These are phyloP conservation scores for Chionoecetes opilio DNA, from an alignment of 1,140 invertebrate species.

Conservation along the genomic window DNA sequence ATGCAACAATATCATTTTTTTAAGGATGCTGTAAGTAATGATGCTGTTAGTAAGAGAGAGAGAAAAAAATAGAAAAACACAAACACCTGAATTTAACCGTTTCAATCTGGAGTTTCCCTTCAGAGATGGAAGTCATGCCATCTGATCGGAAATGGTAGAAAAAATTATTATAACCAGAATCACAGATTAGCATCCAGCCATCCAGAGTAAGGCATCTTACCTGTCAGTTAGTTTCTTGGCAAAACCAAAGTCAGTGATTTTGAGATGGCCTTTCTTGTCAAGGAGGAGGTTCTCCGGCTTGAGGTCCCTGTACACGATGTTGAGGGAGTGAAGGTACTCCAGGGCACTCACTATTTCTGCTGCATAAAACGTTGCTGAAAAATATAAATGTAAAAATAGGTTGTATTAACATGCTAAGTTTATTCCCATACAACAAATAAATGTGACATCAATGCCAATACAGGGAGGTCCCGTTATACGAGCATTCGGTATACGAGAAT, in stretches of 20 bases:
- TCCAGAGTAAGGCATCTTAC: conserved; percentile 82
- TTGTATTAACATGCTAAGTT: background rate
- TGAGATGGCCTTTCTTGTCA: conserved; percentile 96
- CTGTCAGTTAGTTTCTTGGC: conserved; percentile 96
- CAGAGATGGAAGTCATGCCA: no score
- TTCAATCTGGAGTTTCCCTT: no score
- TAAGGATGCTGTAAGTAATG: no score
- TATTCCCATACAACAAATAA: background rate
- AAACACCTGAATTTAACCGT: no score
- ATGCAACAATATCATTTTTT: no score
- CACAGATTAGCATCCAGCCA: background rate
- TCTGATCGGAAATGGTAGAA: no score
- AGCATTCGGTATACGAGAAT: no score
- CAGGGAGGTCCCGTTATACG: no score
- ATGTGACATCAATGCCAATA: background rate
- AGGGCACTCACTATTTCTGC: conserved; percentile 96
- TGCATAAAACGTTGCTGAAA: conserved; percentile 93
- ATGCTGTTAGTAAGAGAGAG: no score
- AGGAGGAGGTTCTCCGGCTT: conserved; percentile 97
- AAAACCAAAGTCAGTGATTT: conserved; percentile 99
- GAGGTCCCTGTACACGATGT: conserved; percentile 91
- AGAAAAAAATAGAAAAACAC: no score
- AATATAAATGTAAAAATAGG: background rate
- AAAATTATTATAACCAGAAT: no score
- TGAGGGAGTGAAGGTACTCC: conserved; percentile 95